A percentile compares a stretch with the other conserved stretches of the same genome.
phyloP scores from a whole-genome alignment of 2,888 invertebrate species.

The Empis stercorea region DNA sequence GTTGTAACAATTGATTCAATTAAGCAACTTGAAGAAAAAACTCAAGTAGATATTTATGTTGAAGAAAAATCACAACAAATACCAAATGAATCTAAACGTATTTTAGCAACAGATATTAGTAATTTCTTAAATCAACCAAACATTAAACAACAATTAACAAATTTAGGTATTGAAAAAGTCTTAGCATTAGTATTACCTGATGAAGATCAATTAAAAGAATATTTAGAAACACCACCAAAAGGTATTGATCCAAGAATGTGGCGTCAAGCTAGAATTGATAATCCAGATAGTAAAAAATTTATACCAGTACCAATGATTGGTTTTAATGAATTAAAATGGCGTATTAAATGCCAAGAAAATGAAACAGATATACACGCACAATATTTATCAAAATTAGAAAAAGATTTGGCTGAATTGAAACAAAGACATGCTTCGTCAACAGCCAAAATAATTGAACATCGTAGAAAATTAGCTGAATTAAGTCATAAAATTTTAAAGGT shows the following conservation, averaged over 20 bases:
- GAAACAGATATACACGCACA: slow-evolving; percentile 72
- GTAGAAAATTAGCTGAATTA: slow-evolving; percentile 65
- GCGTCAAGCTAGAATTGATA: slow-evolving; percentile 92
- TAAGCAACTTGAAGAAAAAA: slow-evolving; percentile 62
- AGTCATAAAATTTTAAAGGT: slow-evolving; percentile 76
- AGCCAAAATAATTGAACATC: slow-evolving; percentile 69
- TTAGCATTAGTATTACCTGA: slow-evolving; percentile 63
- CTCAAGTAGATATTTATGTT: slow-evolving; percentile 62
- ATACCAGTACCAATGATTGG: slow-evolving; percentile 93
- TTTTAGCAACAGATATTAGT: slow-evolving; percentile 59
- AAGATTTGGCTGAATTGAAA: slow-evolving; percentile 64
- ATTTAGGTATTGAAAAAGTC: slow-evolving; percentile 58
- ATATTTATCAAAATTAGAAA: slow-evolving; percentile 65
- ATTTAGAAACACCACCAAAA: slow-evolving; percentile 78
- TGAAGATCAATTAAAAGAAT: slow-evolving; percentile 69
- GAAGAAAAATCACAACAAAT: slow-evolving; percentile 52
- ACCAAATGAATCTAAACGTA: slow-evolving; percentile 50
- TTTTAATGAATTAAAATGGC: slow-evolving; percentile 64
- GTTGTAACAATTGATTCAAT: slow-evolving; percentile 64
- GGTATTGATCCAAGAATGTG: slow-evolving; percentile 88
- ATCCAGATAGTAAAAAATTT: slow-evolving; percentile 80
- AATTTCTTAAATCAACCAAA: slow-evolving; percentile 55
- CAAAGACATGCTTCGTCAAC: slow-evolving; percentile 68
- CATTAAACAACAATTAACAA: slow-evolving; percentile 57
- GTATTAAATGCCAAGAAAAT: slow-evolving; percentile 71